Conservation (phyloP, 2,888 invertebrate genomes). For the Limnephilus rhombicus region DNA sequence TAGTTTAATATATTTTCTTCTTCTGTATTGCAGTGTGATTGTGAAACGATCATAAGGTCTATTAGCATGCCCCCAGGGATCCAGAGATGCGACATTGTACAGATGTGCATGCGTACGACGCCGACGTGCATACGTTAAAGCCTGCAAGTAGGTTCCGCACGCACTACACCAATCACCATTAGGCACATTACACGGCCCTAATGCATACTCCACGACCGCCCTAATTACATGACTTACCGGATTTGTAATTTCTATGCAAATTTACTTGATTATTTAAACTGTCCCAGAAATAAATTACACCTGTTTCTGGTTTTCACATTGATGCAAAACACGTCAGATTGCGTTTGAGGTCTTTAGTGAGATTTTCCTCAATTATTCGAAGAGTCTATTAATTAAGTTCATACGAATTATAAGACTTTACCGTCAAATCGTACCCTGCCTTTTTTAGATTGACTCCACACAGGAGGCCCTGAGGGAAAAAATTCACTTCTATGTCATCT, state of each 20-base stretch:
- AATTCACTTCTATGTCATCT: no score
- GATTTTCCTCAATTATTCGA: no score
- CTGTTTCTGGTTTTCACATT: not conserved
- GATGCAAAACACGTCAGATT: not conserved
- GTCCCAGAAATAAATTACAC: conserved; percentile 1
- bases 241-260: conserved; percentile 34
- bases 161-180: conserved; percentile 13
- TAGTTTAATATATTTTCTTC: no score
- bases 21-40: not conserved
- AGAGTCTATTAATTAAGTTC: no score
- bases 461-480: no score
- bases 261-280: not conserved
- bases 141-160: not conserved
- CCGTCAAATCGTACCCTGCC: no score
- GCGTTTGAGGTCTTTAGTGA: not conserved
- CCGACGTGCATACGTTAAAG: no score
- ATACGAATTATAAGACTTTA: no score
- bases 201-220: not conserved
- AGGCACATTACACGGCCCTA: conserved; percentile 19
- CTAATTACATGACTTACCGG: conserved; percentile 27
- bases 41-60: not conserved
- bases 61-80: not conserved
- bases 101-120: not conserved
- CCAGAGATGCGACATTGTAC: conserved; percentile 6
- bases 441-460: no score